phyloP scores from a whole-genome alignment of 2,797 vertebrate genomes.

The Anguilla megastoma region DNA sequence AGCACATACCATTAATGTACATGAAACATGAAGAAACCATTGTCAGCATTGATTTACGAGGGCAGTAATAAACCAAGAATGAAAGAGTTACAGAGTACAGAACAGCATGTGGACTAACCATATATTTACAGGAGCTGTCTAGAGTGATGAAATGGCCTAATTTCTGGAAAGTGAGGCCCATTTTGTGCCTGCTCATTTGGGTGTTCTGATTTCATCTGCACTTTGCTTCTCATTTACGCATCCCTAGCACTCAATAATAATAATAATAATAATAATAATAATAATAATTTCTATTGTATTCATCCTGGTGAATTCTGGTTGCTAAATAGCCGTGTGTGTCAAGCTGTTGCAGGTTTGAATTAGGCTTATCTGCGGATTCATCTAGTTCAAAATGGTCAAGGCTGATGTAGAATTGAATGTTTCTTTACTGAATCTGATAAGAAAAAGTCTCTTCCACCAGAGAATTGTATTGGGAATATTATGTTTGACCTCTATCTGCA shows the following conservation, averaged over 20 bases:
- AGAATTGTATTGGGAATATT: background rate
- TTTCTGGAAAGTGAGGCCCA: constrained; percentile 26
- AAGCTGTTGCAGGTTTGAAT: background rate
- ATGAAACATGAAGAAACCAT: background rate
- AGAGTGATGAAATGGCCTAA: constrained; percentile 31
- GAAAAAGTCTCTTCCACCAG: background rate
- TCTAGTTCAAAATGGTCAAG: background rate
- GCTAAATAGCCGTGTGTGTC: background rate
- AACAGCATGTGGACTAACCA: constrained; percentile 32
- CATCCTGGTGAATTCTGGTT: background rate
- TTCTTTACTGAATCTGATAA: background rate
- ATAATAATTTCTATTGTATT: background rate
- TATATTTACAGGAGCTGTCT: constrained; percentile 49
- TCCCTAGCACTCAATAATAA: background rate
- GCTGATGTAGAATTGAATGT: background rate
- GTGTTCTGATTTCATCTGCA: constrained; percentile 5
- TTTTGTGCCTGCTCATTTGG: constrained; percentile 22
- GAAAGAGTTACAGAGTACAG: constrained; percentile 22
- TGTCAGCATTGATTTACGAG: constrained; percentile 11
- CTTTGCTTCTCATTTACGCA: background rate
- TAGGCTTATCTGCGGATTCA: background rate
- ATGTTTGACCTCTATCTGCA: background rate
- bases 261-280: background rate
- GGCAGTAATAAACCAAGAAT: background rate
- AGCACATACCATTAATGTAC: background rate